Evolutionary conservation across 2,797 vertebrate species (phyloP), one percentile per base, ranked within the genome.

Genomic region (Notolepis coatsorum): DNA sequence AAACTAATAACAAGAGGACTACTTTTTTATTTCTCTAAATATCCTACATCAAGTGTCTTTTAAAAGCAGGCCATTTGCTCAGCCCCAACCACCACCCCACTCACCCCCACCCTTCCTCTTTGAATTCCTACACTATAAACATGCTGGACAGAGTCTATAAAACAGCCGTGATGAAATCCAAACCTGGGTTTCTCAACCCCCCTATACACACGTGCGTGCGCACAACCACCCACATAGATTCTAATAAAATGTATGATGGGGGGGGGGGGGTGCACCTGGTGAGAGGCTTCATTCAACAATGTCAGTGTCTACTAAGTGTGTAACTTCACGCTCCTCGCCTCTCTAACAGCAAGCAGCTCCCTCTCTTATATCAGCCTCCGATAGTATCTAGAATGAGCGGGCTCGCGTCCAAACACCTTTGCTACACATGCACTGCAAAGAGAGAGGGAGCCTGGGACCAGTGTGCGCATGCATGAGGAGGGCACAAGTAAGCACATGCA

Each of bases 1-100:
- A 51, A 75, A 59, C 78, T 75, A 75, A 79, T 68, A 55, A 65
- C 37, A 50, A 56, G 46, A 61, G 18, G 39, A 31, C 53, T 75
- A 25, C 39, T 38, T 33, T 45, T 30, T 20, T 47, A 65, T 59
- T 38, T 15, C 28, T 49, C 55, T 30, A 20, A 65, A 61, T 56
- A 59, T 54, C 51, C 47, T 7, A 57, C 42, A 65, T 78, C 49
- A 68, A 80, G 76, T 65, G 67, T 45, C 39, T 65, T 52, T 38
- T 18, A 0, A 24, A 37, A 8, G 8, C 50, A 10, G 23, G 24
- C 17, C 9, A 13, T 43, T 20, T 17, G 8, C 13, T 17, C 20
- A 15, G 18, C 52, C 71, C 58, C 9, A 3, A 38, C 25, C 35
- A n/a, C n/a, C n/a, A n/a, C n/a, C n/a, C n/a, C n/a, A n/a, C n/a